A percentile compares a stretch with the other conserved stretches of the same genome.
Evolutionary conservation across 2,113 vertebrate genomes (phyloP).

Genomic region (Corynorhinus townsendii): DNA sequence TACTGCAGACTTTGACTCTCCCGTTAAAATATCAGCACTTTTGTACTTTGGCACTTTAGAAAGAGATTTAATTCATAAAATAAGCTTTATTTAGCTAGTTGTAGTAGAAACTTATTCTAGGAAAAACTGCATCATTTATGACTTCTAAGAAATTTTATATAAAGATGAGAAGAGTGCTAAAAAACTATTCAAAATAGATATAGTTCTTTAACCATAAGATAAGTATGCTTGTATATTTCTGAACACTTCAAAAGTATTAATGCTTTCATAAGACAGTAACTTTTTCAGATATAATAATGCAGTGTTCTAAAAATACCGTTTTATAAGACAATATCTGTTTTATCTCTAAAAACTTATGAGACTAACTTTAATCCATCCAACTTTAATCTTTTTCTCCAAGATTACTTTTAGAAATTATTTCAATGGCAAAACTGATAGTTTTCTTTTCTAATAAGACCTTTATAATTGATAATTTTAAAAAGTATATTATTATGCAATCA

Average conservation of each 20-base stretch:
- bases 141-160: background rate
- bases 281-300: background rate
- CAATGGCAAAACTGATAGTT: background rate
- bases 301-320: background rate
- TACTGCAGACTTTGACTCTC: background rate
- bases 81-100: background rate
- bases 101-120: background rate
- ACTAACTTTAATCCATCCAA: background rate
- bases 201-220: background rate
- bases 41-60: conserved; percentile 13
- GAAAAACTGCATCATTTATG: background rate
- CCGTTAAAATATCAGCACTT: conserved; percentile 23
- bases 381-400: background rate
- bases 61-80: conserved; percentile 36
- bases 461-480: conserved; percentile 22
- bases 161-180: background rate
- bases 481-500: background rate
- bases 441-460: background rate
- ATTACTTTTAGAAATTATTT: conserved; percentile 22
- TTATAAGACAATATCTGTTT: background rate
- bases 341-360: background rate
- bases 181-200: background rate
- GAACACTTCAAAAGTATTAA: background rate
- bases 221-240: background rate
- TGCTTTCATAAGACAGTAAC: accelerated